Evolutionary conservation across 2,888 invertebrate species (phyloP), one percentile per base, ranked within the genome.

Genomic region (Andrena haemorrhoa): DNA sequence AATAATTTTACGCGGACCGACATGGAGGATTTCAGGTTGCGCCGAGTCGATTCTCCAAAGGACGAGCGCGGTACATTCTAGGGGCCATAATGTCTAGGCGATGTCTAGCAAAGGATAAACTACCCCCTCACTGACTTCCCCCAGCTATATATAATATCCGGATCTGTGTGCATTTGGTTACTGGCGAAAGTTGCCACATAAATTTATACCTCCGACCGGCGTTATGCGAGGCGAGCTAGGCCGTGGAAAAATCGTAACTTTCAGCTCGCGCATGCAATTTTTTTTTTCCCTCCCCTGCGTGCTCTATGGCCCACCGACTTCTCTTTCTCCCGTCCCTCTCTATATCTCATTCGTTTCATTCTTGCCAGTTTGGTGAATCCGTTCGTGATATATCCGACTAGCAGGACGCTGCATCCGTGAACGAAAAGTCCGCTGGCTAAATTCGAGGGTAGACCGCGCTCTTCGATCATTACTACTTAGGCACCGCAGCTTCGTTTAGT

Each of bases 101-200:
- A 64, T 84, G 84, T 84, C 88, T 75, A 77, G 83, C 79, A 69
- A 78, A 85, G 82, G 77, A 88, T 88, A 88, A 90, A 89, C 87
- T 84, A 83, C 73, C 84, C 80, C 65, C 82, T 79, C 79, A 63
- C 84, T 78, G 85, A 87, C 84, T 89, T 85, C 72, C 29, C 70
- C 69, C 56, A 63, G 79, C 85, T 82, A 89, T 89, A 87, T 90
- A 90, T 89, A 89, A 88, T 87, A 86, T 83, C 83, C 82, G 86
- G 85, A 89, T 91, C 88, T 86, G 76, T 69, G 80, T 71, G 86
- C 84, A 88, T 91, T 91, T 83, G 85, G 85, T 83, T 85, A 72
- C 83, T 72, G 82, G 84, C 80, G 78, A 90, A 90, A 90, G 89
- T 90, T 89, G 82, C 82, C 86, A 85, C 89, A 89, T 89, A 90